phyloP scores from a whole-genome alignment of 2,888 invertebrate species.

The Papilio elwesi region DNA sequence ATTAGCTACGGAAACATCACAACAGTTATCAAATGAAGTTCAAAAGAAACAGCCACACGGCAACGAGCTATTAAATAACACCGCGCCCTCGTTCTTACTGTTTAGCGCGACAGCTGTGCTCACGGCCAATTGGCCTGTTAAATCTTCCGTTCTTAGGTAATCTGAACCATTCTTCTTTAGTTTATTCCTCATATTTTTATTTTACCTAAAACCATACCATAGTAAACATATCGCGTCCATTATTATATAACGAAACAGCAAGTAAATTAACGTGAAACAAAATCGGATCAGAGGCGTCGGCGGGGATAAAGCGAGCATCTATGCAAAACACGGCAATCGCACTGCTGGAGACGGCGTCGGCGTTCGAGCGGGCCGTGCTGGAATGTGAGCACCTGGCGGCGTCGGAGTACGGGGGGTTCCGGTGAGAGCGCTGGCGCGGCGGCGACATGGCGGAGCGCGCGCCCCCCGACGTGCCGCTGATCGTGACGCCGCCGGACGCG shows the following conservation, averaged over 20 bases:
- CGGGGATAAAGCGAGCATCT: slow-evolving; percentile 68
- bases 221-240: slow-evolving; percentile 55
- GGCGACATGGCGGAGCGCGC: slow-evolving; percentile 85
- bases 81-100: slow-evolving; percentile 71
- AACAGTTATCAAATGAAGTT: slow-evolving; percentile 59
- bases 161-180: slow-evolving; percentile 5
- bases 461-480: slow-evolving; percentile 79
- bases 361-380: slow-evolving; percentile 76
- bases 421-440: slow-evolving; percentile 83
- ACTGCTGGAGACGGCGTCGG: slow-evolving; percentile 76
- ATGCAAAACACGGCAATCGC: slow-evolving; percentile 82
- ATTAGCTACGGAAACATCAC: background rate
- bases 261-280: slow-evolving; percentile 51
- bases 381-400: slow-evolving; percentile 79
- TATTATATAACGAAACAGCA: slow-evolving; percentile 47
- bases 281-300: slow-evolving; percentile 59
- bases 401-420: slow-evolving; percentile 78
- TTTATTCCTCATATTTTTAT: slow-evolving; percentile 27
- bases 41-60: slow-evolving; percentile 70
- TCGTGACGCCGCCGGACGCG: slow-evolving; percentile 73
- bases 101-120: slow-evolving; percentile 63
- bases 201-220: slow-evolving; percentile 68
- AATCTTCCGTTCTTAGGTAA: slow-evolving; percentile 18
- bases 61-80: slow-evolving; percentile 73
- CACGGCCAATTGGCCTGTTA: slow-evolving; percentile 48